Base-by-base conservation (phyloP, 1,140 invertebrate genomes). In the Pseudomyrmex flavicornis region DNA sequence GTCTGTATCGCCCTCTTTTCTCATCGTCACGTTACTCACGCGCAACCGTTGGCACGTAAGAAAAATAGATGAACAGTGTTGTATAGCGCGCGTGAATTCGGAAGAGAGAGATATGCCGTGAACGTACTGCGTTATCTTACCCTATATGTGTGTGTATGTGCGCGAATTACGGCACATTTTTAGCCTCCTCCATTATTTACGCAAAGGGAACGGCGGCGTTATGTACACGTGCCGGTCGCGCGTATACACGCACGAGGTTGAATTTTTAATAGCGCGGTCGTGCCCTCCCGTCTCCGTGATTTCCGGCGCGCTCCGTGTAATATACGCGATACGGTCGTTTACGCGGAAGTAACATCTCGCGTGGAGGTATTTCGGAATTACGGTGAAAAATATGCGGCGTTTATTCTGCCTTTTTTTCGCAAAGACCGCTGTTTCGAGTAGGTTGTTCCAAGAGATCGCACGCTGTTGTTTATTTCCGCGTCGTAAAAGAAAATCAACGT, bases 401-500 rank as follows among this genome's bases (percentile, higher is more conserved):
- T 80, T 80, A 72, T 70, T 80, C 54, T 59, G 66, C 10, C 12
- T 44, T 26, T 15, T 26, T 35, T 35, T 35, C 20, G 76, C 76
- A 15, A n/a, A 52, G 13, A 9, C 8, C 35, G 13, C 12, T 1
- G 12, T 20, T 15, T 35, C 35, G 5, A 35, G 35, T 35, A 35
- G 5, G 44, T 3, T 22, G 13, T 20, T 76, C 35, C 61, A 22
- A 22, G 22, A 35, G 44, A 58, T 68, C 52, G 35, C 20, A 44
- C 46, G 44, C 22, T 15, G 15, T 22, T 44, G 54, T 79, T 79
- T 79, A 79, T 79, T 79, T 70, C 26, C 76, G 26, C 15, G 17
- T 35, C 50, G 52, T 66, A 66, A n/a, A 76, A 79, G 65, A 79
- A 79, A 79, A 69, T 79, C 76, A 79, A 79, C 65, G 65, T 70